A percentile compares a stretch with the other conserved stretches of the same genome.
Evolutionary conservation across 2,797 vertebrate genomes (phyloP).

Genomic region (Peromyscus eremicus): DNA sequence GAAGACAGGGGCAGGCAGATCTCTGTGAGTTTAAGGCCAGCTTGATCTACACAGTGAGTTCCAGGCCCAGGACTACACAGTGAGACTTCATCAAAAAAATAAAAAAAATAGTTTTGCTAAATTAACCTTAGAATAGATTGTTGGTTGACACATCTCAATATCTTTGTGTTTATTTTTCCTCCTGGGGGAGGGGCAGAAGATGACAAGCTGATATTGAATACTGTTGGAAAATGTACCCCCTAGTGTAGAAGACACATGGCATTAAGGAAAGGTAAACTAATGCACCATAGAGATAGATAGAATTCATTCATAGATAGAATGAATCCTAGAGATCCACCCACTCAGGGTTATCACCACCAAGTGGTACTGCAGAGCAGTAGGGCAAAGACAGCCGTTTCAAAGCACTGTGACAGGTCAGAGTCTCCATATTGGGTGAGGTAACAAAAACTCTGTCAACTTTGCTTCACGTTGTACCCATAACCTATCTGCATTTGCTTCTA

Average conservation of each 20-base stretch:
- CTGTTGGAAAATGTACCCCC: background rate
- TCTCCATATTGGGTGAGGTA: background rate
- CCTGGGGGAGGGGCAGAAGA: accelerated
- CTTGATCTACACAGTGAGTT: background rate
- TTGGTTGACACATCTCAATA: background rate
- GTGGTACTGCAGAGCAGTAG: background rate
- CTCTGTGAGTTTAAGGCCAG: background rate
- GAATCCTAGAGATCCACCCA: background rate
- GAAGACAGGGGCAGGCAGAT: background rate
- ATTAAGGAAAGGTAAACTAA: background rate
- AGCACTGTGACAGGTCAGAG: background rate
- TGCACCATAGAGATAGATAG: background rate
- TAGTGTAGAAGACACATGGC: background rate
- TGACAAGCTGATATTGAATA: background rate
- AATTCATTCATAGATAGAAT: background rate
- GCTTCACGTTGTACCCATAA: background rate
- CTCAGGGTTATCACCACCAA: background rate
- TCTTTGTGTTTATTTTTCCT: background rate
- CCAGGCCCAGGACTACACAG: background rate
- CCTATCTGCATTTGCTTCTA: background rate
- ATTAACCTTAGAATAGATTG: background rate
- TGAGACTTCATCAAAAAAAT: background rate
- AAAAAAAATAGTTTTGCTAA: background rate
- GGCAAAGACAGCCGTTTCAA: background rate
- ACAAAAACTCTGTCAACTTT: background rate